A percentile compares a stretch with the other conserved stretches of the same genome.
Evolutionary conservation across 2,113 vertebrate genomes (phyloP).

Genomic region (Puffinus mauretanicus): DNA sequence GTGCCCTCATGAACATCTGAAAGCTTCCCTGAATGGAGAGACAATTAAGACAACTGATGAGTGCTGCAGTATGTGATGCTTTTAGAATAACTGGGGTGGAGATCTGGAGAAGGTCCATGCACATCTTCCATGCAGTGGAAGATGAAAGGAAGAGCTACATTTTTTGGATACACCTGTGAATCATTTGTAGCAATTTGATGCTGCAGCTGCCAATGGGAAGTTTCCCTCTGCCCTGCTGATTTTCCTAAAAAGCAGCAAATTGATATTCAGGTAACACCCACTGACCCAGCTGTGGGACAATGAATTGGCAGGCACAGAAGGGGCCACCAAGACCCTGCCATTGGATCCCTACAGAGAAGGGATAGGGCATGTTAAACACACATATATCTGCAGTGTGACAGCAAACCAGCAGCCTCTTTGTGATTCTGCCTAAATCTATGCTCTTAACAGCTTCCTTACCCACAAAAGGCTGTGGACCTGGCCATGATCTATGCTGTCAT

Average conservation of each 20-base stretch:
- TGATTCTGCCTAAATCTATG: neutral
- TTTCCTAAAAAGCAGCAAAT: neutral
- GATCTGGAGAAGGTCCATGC: neutral
- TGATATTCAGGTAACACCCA: neutral
- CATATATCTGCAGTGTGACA: neutral
- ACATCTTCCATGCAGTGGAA: neutral
- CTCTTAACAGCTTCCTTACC: neutral
- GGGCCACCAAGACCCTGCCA: neutral
- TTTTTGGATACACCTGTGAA: neutral
- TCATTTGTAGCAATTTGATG: neutral
- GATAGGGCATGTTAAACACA: neutral
- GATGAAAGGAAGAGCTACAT: neutral
- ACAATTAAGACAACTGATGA: neutral
- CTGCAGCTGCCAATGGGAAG: neutral
- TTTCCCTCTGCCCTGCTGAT: neutral
- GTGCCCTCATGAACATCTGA: neutral
- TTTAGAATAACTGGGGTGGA: neutral
- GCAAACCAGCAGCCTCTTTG: neutral
- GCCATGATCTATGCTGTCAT: neutral
- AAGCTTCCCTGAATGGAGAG: neutral
- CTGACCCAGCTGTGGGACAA: neutral
- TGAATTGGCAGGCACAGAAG: neutral
- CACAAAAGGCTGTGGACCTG: neutral
- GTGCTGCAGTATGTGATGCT: neutral
- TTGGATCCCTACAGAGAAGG: neutral